phyloP scores from a whole-genome alignment of 2,113 vertebrate genomes.

The Embiotoca jacksoni region DNA sequence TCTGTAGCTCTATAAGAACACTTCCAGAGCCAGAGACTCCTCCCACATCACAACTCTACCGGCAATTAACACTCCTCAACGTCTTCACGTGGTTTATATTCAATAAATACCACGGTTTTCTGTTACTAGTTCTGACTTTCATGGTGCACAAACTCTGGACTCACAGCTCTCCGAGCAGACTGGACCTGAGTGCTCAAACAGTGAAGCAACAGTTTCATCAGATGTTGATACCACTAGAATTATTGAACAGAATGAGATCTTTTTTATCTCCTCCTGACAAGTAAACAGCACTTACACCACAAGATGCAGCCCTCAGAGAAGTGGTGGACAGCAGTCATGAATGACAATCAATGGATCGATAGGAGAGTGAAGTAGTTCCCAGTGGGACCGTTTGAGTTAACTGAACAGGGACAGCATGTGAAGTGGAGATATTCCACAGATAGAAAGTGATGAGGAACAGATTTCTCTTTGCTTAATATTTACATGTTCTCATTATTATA shows the following conservation, averaged over 20 bases:
- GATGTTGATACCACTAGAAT: not conserved
- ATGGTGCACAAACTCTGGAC: not conserved
- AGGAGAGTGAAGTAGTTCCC: constrained; percentile 2
- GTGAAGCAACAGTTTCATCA: not conserved
- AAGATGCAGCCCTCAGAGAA: constrained; percentile 1
- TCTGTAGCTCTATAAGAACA: not conserved
- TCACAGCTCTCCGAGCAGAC: not conserved
- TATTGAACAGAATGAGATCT: not conserved
- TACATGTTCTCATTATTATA: no score
- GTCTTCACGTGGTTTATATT: not conserved
- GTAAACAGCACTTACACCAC: not conserved
- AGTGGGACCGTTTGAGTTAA: constrained; percentile 1
- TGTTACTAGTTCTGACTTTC: not conserved
- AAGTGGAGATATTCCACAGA: not conserved
- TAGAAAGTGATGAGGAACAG: not conserved
- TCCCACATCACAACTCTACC: not conserved
- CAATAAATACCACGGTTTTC: no score
- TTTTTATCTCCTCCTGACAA: not conserved
- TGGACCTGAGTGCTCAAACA: not conserved
- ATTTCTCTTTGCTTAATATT: no score
- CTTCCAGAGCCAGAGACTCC: not conserved
- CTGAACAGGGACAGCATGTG: not conserved
- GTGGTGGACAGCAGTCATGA: constrained; percentile 10
- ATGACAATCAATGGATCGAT: constrained; percentile 23
- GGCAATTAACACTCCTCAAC: not conserved